Evolutionary conservation across 2,797 vertebrate genomes (phyloP), one percentile per base, ranked within the genome.

Genomic region (Ptychobarbus kaznakovi): DNA sequence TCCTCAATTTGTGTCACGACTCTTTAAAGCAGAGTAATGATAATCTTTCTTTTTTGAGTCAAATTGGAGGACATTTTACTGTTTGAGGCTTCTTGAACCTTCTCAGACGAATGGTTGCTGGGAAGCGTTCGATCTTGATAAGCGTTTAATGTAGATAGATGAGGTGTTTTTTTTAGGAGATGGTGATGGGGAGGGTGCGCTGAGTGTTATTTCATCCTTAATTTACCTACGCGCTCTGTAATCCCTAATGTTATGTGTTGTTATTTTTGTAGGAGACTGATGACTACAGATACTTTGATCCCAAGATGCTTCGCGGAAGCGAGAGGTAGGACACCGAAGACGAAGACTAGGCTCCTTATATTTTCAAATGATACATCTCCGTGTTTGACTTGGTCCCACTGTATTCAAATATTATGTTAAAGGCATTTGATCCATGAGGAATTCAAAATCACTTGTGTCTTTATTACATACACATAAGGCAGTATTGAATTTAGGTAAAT

Each of bases 251-350:
- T 78, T 7, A 87, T 89, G 89, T 92, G 40, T 22, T 68, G 11
- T 89, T 49, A 77, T 58, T 89, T 91, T 86, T 92, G 80, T 90
- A 99, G 98, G 98, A 99, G 92, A 99, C 98, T 0, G 98, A 99
- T 90, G 97, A 99, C 87, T 99, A 98, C 92, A 95, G 97, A 83
- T 99, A 99, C 92, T 99, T 99, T 90, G 98, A 99, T 93, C 98
- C 98, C 63, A 99, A 99, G 95, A 97, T 99, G 97, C 94, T 99
- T 3, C 96, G 97, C 81, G 97, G 98, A 91, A 99, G 95, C 80
- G 98, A 99, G 91, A 99, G 98, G 98, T 99, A 94, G 49, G 68
- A 25, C 35, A 8, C 56, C n/a, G 25, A 80, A 74, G 61, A 68
- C 11, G 69, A 35, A n/a, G 35, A n/a, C 77, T 72, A 40, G 42